Evolutionary conservation across 1,140 invertebrate genomes (phyloP).

Genomic region (Sitophilus oryzae): DNA sequence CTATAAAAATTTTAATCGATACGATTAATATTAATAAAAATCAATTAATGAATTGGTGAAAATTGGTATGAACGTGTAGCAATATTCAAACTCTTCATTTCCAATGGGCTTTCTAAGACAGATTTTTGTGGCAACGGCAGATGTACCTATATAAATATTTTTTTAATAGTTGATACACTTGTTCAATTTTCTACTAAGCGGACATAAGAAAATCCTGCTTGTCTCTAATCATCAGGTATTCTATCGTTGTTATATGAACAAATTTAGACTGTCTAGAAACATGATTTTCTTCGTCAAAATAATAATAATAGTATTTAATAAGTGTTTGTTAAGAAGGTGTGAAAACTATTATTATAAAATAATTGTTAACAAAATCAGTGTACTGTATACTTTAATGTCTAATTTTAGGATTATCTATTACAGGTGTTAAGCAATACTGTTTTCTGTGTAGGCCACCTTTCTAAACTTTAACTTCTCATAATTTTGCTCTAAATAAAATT

Average conservation of each 20-base stretch:
- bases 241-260: slow-evolving; percentile 20
- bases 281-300: slow-evolving; percentile 10
- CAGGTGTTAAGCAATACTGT: slow-evolving; percentile 19
- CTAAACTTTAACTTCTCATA: slow-evolving; percentile 5
- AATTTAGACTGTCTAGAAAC: slow-evolving; percentile 22
- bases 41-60: too few relatives aligned
- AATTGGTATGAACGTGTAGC: too few relatives aligned
- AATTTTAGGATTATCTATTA: slow-evolving; percentile 17
- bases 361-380: slow-evolving; percentile 15
- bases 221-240: slow-evolving; percentile 13
- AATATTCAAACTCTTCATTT: not conserved
- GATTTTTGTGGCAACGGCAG: slow-evolving; percentile 16
- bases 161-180: slow-evolving; percentile 10
- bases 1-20: too few relatives aligned
- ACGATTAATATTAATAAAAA: too few relatives aligned
- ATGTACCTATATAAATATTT: slow-evolving; percentile 16
- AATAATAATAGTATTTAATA: slow-evolving; percentile 17
- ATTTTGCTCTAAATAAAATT: too few relatives aligned
- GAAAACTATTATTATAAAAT: slow-evolving; percentile 18
- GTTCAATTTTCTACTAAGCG: slow-evolving; percentile 21
- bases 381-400: slow-evolving; percentile 22
- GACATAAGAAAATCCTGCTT: not conserved
- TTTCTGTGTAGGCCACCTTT: slow-evolving; percentile 14
- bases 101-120: not conserved
- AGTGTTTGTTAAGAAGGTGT: slow-evolving; percentile 23